Evolutionary conservation across 2,888 invertebrate genomes (phyloP).

Genomic region (Rhamnusium bicolor): DNA sequence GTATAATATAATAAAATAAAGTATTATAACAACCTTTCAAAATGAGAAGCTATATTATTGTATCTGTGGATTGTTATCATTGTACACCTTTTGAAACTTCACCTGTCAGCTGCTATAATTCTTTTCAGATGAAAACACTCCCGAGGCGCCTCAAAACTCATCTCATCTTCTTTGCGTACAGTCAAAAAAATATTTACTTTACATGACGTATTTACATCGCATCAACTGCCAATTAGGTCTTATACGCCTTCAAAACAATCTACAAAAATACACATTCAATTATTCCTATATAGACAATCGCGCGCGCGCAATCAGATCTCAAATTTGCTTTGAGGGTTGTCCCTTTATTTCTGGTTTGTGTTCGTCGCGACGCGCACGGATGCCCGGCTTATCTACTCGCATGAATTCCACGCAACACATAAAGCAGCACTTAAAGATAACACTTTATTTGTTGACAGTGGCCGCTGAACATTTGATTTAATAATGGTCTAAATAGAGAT

Average conservation of each 20-base stretch:
- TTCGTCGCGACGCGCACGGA: slow-evolving; percentile 16
- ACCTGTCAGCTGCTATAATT: neutral
- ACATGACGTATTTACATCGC: neutral
- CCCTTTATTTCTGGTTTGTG: slow-evolving; percentile 17
- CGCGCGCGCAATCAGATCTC: slow-evolving; percentile 11
- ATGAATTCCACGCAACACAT: neutral
- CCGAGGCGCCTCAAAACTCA: neutral
- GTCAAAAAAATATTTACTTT: neutral
- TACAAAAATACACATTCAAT: slow-evolving; percentile 25
- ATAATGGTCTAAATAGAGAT: neutral
- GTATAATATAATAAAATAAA: no score
- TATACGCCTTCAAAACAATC: neutral
- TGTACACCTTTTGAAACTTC: neutral
- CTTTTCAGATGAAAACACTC: neutral
- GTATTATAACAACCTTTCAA: no score
- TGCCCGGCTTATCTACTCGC: slow-evolving; percentile 3
- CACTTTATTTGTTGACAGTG: neutral
- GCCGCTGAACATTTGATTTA: neutral
- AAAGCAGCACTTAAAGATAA: neutral
- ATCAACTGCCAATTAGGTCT: neutral
- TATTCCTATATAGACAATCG: neutral
- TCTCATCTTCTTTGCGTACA: neutral
- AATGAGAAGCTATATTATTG: neutral
- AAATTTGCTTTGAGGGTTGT: slow-evolving; percentile 4
- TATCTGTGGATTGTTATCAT: neutral